Base-by-base conservation (phyloP, 2,797 vertebrate genomes). In the Tenualosa ilisha region DNA sequence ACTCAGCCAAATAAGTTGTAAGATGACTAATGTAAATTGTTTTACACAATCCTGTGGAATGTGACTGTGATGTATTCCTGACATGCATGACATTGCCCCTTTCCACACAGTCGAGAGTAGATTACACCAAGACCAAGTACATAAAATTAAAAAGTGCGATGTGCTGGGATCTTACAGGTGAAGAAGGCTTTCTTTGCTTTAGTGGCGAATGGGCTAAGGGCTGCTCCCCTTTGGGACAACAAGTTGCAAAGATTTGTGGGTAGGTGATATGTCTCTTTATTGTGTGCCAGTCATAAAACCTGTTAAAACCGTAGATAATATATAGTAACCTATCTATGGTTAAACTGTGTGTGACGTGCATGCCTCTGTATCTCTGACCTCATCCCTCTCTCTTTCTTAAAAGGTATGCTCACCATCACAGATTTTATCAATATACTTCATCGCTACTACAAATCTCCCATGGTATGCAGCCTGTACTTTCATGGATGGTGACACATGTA, bases 361-460 rank as follows among this genome's bases (percentile, higher is more conserved):
- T 81, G 31, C 9, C 20, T 8, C 0, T 79, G 31, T 40, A 20
- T 79, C 17, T 43, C 1, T 79, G 72, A 79, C 37, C 17, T 46
- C 13, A 51, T 40, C 15, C 51, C 7, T 46, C 26, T 61, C 2
- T 31, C 0, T 0, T 26, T 86, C 54, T 88, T 83, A 3, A 0
- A 92, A 99, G 98, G 98, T 22, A 99, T 99, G 98, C 95, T 99
- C 92, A 99, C 98, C n/a, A 99, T 99, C 90, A 99, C 98, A 0
- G 98, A 99, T 91, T 99, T 99, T 94, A 99, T 99, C 95, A 96
- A 98, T 91, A 98, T 99, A 90, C 95, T 99, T 31, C 98, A 99
- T 83, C 97, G 96, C 81, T 99, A 98, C 91, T 99, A 99, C 93
- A 97, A 93, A 79, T 98, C 98, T 0, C 98, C 98, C 0, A 63